Evolutionary conservation across 2,888 invertebrate genomes (phyloP), one percentile per base, ranked within the genome.

Genomic region (Ochropleura leucogaster): DNA sequence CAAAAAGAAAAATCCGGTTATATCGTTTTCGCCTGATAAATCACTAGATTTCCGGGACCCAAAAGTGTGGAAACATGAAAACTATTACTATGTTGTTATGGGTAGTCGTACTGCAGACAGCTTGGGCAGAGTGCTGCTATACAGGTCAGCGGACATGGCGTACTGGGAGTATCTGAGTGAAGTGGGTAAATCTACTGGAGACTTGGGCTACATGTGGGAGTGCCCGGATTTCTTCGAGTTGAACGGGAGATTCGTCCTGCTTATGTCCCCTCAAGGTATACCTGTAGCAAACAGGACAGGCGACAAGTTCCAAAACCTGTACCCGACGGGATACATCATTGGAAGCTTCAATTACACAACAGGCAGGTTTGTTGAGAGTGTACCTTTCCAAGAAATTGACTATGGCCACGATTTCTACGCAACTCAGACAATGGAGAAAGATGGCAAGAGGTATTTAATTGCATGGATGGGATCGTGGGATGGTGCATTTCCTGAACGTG

Each of bases 161-260:
- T 87, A 79, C 18, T 96, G 96, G 96, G 93, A 95, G 57, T 95
- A 91, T 69, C 78, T 95, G 42, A 90, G 85, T 8, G 91, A 93
- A n/a, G 71, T 96, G 1, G 95, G 87, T 42, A 93, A 93, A 86
- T 93, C 96, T 0, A 86, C 91, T 4, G 93, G 93, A 18, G 89
- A 90, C 18, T 79, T 94, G 81, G 95, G 95, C 6, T 95, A 94
- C 72, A 96, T 96, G 95, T 97, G 96, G 95, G 97, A 97, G 82
- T 97, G 97, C 75, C 97, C 97, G 0, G 96, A 97, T 78, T 95
- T 97, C 74, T 96, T 96, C 49, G 94, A 96, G 77, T 84, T 97
- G 8, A 88, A 92, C 62, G 95, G 95, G 12, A 96, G 92, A 71
- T 92, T 91, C 74, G 87, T 97, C 0, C 82, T 97, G 10, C 89